Evolutionary conservation across 2,888 invertebrate genomes (phyloP).

Genomic region (Drosophila paracracens): DNA sequence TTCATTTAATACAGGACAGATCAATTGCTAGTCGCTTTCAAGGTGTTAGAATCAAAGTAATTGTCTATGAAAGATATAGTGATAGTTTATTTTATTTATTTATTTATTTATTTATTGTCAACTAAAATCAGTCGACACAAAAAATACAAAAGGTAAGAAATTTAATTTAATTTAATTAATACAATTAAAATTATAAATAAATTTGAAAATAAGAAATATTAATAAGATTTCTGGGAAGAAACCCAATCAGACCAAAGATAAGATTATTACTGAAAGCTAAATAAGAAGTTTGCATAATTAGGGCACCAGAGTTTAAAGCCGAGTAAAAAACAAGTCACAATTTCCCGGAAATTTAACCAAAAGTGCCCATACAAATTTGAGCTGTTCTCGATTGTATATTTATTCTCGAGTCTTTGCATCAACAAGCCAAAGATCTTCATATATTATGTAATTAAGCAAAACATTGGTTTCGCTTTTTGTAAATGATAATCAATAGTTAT

Average conservation of each 20-base stretch:
- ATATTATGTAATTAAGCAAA: neutral
- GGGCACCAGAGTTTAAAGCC: neutral
- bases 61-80: neutral
- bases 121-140: too few species aligned
- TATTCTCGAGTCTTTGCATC: neutral
- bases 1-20: neutral
- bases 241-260: too few species aligned
- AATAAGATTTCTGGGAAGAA: too few species aligned
- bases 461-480: neutral
- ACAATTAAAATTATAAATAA: too few species aligned
- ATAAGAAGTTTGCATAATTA: neutral
- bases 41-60: neutral
- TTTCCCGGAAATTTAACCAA: neutral
- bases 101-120: too few species aligned
- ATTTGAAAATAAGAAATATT: too few species aligned
- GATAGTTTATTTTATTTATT: neutral
- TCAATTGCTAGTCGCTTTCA: neutral
- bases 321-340: neutral
- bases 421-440: neutral
- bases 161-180: too few species aligned
- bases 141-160: too few species aligned
- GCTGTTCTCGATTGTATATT: neutral
- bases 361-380: neutral
- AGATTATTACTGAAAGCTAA: neutral
- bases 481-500: neutral